These are phyloP conservation scores for Bedellia somnulentella DNA, from an alignment of 2,888 invertebrate species.

Conservation along the genomic window DNA sequence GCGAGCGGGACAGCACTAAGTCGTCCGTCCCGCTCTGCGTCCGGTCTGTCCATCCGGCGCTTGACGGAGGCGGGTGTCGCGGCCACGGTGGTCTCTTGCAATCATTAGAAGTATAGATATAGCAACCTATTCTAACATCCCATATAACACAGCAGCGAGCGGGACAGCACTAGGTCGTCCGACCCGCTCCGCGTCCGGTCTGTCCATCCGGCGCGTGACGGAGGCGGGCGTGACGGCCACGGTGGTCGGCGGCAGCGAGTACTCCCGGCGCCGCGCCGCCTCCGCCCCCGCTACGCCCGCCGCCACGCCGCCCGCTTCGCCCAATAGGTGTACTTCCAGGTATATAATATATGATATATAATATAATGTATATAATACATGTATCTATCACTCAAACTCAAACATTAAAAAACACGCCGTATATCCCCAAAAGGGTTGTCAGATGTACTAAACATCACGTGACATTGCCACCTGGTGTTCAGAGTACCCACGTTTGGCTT, in stretches of 20 bases:
- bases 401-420: too few species aligned
- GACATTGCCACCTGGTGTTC: too few species aligned
- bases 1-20: slow-evolving; percentile 62
- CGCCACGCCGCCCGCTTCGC: slow-evolving; percentile 73
- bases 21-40: slow-evolving; percentile 74
- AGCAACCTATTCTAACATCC: too few species aligned
- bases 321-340: slow-evolving; percentile 19
- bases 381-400: too few species aligned
- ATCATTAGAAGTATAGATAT: too few species aligned
- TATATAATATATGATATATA: too few species aligned
- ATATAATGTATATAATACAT: too few species aligned
- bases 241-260: slow-evolving; percentile 60
- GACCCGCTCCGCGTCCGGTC: slow-evolving; percentile 71
- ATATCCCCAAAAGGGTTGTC: too few species aligned
- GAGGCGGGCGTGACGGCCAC: slow-evolving; percentile 63
- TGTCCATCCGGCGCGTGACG: slow-evolving; percentile 65
- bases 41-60: slow-evolving; percentile 68
- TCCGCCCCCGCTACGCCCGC: slow-evolving; percentile 77
- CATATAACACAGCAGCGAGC: too few species aligned
- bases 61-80: slow-evolving; percentile 61
- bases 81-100: too few species aligned
- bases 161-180: slow-evolving; percentile 74
- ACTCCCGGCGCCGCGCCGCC: slow-evolving; percentile 62
- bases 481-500: too few species aligned
- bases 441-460: too few species aligned